Evolutionary conservation across 2,888 invertebrate species (phyloP).

Genomic region (Metacarcinus magister): DNA sequence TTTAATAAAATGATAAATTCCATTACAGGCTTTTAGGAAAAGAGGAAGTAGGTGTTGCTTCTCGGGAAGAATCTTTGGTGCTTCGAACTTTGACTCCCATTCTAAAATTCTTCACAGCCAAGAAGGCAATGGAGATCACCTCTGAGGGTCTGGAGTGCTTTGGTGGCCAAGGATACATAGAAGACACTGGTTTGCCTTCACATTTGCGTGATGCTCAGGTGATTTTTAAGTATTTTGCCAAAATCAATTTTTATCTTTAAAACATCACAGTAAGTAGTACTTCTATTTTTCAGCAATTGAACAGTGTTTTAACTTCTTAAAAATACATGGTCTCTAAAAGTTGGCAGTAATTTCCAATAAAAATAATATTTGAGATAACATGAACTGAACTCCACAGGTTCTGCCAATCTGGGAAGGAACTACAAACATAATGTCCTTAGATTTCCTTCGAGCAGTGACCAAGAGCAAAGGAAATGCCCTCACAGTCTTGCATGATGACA

Average conservation of each 20-base stretch:
- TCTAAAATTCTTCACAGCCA: slow-evolving; percentile 86
- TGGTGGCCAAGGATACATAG: slow-evolving; percentile 87
- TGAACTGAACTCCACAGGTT: slow-evolving; percentile 84
- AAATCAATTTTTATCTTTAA: not conserved
- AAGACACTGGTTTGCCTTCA: slow-evolving; percentile 87
- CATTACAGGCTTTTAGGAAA: slow-evolving; percentile 85
- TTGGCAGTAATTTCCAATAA: not conserved
- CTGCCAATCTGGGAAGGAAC: slow-evolving; percentile 88
- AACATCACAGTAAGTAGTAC: not conserved
- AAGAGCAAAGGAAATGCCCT: slow-evolving; percentile 85
- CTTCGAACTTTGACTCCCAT: slow-evolving; percentile 86
- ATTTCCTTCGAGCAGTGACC: slow-evolving; percentile 86
- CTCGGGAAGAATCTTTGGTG: slow-evolving; percentile 84
- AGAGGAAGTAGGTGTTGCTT: slow-evolving; percentile 84
- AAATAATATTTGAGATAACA: not conserved
- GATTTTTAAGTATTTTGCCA: not conserved
- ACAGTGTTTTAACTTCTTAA: not conserved
- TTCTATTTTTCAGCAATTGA: not conserved
- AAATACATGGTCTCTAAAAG: not conserved
- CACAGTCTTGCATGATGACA: slow-evolving; percentile 83
- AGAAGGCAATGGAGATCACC: slow-evolving; percentile 86
- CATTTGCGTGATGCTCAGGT: slow-evolving; percentile 87
- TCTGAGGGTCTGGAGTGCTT: slow-evolving; percentile 87
- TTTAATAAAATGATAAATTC: not conserved
- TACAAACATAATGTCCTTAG: slow-evolving; percentile 87